Percentiles rank a stretch among this genome's conserved stretches.
Evolutionary conservation across 2,888 invertebrate genomes (phyloP).

Genomic region (Mamestra brassicae): DNA sequence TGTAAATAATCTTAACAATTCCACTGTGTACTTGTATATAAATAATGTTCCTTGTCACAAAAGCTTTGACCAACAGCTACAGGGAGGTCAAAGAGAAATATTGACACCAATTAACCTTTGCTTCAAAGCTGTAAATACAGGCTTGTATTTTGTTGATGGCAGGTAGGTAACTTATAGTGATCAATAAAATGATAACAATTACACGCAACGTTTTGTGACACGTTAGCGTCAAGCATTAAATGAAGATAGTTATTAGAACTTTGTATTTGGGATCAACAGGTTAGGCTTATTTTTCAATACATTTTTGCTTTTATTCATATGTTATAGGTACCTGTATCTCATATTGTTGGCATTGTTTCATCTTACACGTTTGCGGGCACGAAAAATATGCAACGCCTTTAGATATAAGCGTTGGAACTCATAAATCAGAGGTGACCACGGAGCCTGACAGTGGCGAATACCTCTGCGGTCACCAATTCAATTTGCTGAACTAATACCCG

Average conservation of each 20-base stretch:
- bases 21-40: slow-evolving; percentile 9
- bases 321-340: not conserved
- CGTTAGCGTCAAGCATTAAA: not conserved
- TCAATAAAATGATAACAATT: slow-evolving; percentile 44
- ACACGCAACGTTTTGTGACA: slow-evolving; percentile 37
- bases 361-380: not conserved
- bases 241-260: not conserved
- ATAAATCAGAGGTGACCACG: not conserved
- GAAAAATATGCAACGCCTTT: not conserved
- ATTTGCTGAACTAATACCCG: not conserved
- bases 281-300: not conserved
- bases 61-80: not conserved
- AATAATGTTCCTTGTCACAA: slow-evolving; percentile 4
- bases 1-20: slow-evolving; percentile 29
- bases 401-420: too few species aligned
- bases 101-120: slow-evolving; percentile 41
- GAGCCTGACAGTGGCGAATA: not conserved
- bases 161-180: slow-evolving; percentile 11
- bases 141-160: slow-evolving; percentile 35
- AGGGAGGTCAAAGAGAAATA: slow-evolving; percentile 18
- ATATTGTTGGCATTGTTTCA: not conserved
- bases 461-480: not conserved
- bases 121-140: slow-evolving; percentile 29
- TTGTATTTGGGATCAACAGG: not conserved
- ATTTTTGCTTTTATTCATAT: not conserved